Evolutionary conservation across 1,140 invertebrate genomes (phyloP).

Genomic region (Neotoxoptera formosana): DNA sequence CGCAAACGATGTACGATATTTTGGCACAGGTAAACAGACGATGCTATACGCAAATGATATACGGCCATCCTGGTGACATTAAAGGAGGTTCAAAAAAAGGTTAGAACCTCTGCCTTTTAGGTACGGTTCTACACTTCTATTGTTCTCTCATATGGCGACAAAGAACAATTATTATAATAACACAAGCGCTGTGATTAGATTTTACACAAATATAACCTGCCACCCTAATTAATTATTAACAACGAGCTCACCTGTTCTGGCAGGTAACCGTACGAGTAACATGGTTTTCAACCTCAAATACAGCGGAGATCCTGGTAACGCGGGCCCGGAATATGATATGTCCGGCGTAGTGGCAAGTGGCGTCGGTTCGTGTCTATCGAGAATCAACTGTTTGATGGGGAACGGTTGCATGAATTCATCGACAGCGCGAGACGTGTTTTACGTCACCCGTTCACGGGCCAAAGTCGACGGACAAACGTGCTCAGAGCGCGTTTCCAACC

Average conservation of each 20-base stretch:
- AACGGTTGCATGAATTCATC: slow-evolving; percentile 7
- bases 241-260: background rate
- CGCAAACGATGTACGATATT: too few species aligned
- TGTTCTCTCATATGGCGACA: too few species aligned
- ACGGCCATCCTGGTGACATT: too few species aligned
- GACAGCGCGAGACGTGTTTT: background rate
- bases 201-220: background rate
- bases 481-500: background rate
- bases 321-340: slow-evolving; percentile 39
- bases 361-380: background rate
- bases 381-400: background rate
- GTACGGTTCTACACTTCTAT: too few species aligned
- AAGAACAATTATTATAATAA: too few species aligned
- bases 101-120: too few species aligned
- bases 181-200: background rate
- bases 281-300: background rate
- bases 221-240: background rate
- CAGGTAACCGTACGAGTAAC: slow-evolving; percentile 40
- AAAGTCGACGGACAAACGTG: background rate
- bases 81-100: too few species aligned
- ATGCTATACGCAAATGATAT: too few species aligned
- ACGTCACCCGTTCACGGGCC: background rate
- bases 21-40: too few species aligned
- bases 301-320: slow-evolving; percentile 18
- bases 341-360: background rate